Percentiles rank a stretch among this genome's conserved stretches.
phyloP scores from a whole-genome alignment of 2,797 vertebrate genomes.

The Arctocebus calabarensis region DNA sequence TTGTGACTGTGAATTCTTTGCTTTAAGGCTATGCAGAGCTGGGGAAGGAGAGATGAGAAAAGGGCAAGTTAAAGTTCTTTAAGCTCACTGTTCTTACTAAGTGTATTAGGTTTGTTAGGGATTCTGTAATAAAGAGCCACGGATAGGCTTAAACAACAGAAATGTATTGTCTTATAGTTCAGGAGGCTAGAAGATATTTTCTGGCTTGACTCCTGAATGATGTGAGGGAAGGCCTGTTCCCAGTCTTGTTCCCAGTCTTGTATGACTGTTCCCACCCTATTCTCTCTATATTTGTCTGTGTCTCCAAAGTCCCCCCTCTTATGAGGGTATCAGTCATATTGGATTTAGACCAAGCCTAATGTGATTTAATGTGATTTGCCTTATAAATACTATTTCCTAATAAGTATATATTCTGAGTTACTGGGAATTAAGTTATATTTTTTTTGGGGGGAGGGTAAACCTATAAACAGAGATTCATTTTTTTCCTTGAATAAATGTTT shows the following conservation, averaged over 20 bases:
- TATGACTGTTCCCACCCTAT: accelerated
- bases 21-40: neutral
- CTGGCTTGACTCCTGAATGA: neutral
- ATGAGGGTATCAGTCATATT: neutral
- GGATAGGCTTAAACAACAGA: neutral
- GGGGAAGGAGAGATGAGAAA: too few species aligned
- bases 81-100: neutral
- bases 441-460: neutral
- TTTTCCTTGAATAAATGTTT: neutral
- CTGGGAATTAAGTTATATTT: neutral
- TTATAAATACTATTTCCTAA: neutral
- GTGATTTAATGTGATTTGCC: neutral
- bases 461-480: neutral
- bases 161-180: neutral
- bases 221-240: neutral
- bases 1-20: neutral
- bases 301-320: neutral
- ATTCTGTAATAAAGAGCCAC: neutral
- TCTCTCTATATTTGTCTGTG: neutral
- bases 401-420: neutral
- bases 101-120: neutral
- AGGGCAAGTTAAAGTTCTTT: neutral
- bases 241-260: neutral
- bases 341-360: neutral
- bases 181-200: neutral